Percentiles rank a stretch among this genome's conserved stretches.
These are phyloP conservation scores for Pseudomyrmex sp. DNA, from an alignment of 1,140 invertebrate species.

Conservation along the genomic window DNA sequence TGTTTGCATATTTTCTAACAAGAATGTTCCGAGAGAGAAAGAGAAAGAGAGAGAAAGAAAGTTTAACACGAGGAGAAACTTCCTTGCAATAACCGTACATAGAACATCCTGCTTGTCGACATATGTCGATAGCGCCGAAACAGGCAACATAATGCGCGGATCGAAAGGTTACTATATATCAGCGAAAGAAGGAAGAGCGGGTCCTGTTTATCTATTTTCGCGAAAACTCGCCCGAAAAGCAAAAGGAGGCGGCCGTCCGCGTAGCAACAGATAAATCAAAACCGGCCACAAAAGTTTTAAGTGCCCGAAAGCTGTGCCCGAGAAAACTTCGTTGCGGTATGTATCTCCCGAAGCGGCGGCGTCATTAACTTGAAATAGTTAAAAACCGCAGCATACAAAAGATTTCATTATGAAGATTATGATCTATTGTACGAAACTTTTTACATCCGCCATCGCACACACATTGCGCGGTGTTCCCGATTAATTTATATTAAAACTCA, in stretches of 20 bases:
- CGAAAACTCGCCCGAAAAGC: conserved; percentile 49
- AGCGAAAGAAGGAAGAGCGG: neutral
- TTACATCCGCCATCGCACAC: neutral
- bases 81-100: neutral
- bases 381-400: neutral
- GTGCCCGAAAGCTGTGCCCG: conserved; percentile 44
- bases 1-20: neutral
- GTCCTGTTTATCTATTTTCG: conserved; percentile 63
- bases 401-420: conserved; percentile 14
- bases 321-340: conserved; percentile 27
- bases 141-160: conserved; percentile 38
- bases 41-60: too few relatives aligned
- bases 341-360: neutral
- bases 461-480: neutral
- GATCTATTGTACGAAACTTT: neutral
- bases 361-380: conserved; percentile 28
- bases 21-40: neutral
- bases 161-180: conserved; percentile 40
- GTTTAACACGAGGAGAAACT: neutral
- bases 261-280: conserved; percentile 72
- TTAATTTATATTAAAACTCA: neutral
- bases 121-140: conserved; percentile 35
- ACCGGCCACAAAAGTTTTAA: conserved; percentile 67
- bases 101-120: conserved; percentile 1
- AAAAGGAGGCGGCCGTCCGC: conserved; percentile 28